Percentiles rank a stretch among this genome's conserved stretches.
Conservation (phyloP, 1,140 invertebrate species). For the Drosophila mauritiana region DNA sequence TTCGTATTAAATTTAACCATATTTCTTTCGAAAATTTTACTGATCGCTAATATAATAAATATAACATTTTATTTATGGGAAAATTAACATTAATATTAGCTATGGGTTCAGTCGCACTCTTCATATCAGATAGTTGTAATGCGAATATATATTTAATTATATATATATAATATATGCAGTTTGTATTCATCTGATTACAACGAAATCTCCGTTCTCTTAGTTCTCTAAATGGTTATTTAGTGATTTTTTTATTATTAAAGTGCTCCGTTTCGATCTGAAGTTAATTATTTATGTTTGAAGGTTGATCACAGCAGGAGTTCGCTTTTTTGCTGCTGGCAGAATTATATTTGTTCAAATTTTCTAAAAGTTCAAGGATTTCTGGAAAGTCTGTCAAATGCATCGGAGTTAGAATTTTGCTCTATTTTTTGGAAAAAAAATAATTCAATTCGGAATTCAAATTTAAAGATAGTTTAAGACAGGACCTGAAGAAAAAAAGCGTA, state of each 20-base stretch:
- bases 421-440: neutral
- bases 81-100: neutral
- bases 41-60: neutral
- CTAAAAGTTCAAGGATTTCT: too few relatives aligned
- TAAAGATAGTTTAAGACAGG: neutral
- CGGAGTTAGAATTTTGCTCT: neutral
- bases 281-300: neutral
- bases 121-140: too few relatives aligned
- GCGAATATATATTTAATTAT: neutral
- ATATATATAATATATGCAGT: neutral
- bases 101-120: too few relatives aligned
- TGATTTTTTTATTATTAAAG: neutral
- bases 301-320: neutral
- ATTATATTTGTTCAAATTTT: too few relatives aligned
- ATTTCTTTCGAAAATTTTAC: conserved; percentile 1
- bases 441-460: neutral
- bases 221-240: neutral
- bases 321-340: conserved; percentile 3
- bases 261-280: neutral
- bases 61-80: neutral
- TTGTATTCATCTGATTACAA: neutral
- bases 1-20: neutral
- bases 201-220: neutral
- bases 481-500: too few relatives aligned
- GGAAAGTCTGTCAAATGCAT: neutral